These are phyloP conservation scores for Halesus radiatus DNA, from an alignment of 1,140 invertebrate species.

Conservation along the genomic window DNA sequence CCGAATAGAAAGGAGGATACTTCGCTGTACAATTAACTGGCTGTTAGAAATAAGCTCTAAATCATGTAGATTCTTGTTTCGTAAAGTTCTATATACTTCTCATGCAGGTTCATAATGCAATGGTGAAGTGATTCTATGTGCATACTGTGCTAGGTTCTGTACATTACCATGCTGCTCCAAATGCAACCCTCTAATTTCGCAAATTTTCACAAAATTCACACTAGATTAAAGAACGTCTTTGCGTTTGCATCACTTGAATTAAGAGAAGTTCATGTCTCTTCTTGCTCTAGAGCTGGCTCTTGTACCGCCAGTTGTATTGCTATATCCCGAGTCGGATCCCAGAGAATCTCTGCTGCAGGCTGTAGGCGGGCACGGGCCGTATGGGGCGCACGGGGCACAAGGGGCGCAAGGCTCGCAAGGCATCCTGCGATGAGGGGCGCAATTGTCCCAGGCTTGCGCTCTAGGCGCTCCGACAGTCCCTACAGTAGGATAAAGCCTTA, in stretches of 20 bases:
- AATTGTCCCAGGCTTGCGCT: slow-evolving; percentile 56
- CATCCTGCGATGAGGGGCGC: slow-evolving; percentile 63
- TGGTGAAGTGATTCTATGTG: no score
- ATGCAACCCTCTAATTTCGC: slow-evolving; percentile 14
- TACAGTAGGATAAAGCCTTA: slow-evolving; percentile 74
- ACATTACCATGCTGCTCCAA: neutral
- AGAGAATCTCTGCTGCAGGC: slow-evolving; percentile 67
- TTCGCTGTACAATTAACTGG: no score
- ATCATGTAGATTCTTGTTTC: no score
- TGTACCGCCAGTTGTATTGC: slow-evolving; percentile 72
- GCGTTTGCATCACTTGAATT: slow-evolving; percentile 1
- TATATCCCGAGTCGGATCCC: slow-evolving; percentile 72
- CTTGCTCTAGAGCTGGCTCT: slow-evolving; percentile 64
- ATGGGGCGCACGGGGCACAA: slow-evolving; percentile 61
- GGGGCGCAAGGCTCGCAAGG: slow-evolving; percentile 61
- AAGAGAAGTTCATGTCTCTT: slow-evolving; percentile 52
- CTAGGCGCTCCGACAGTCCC: slow-evolving; percentile 66
- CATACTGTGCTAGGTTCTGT: no score
- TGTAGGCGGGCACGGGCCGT: slow-evolving; percentile 65
- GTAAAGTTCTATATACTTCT: no score
- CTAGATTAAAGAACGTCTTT: neutral
- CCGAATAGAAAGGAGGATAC: no score
- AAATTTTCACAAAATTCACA: slow-evolving; percentile 7
- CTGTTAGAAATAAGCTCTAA: no score
- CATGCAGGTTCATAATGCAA: no score